Evolutionary conservation across 2,113 vertebrate species (phyloP).

Genomic region (Larimichthys polyactis): DNA sequence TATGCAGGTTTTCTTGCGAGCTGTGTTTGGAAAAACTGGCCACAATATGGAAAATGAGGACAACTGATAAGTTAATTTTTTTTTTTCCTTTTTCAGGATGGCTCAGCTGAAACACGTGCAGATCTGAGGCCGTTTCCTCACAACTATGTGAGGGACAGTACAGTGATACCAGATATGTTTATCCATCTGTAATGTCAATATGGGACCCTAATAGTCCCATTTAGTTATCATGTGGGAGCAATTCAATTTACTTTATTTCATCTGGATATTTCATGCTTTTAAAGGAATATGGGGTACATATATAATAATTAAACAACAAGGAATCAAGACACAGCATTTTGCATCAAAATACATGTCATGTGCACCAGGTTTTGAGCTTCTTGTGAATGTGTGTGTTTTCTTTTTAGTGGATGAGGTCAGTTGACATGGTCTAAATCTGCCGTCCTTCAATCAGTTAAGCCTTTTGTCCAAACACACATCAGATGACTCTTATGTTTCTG

Average conservation of each 20-base stretch:
- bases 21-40: conserved; percentile 3
- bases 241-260: not conserved
- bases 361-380: not conserved
- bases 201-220: too few relatives aligned
- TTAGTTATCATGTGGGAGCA: too few relatives aligned
- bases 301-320: not conserved
- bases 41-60: conserved; percentile 37
- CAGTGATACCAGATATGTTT: not conserved
- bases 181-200: not conserved
- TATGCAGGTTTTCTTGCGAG: conserved; percentile 13
- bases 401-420: not conserved
- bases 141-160: not conserved
- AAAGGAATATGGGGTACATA: too few relatives aligned
- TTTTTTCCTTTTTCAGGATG: not conserved
- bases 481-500: conserved; percentile 8
- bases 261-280: too few relatives aligned
- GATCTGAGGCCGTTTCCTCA: not conserved
- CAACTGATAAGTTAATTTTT: conserved; percentile 16
- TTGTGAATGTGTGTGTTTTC: not conserved
- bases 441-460: not conserved
- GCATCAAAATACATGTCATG: not conserved
- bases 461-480: conserved; percentile 1
- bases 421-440: not conserved
- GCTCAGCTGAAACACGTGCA: conserved; percentile 9
- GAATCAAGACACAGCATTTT: too few relatives aligned